These are phyloP conservation scores for Thaumatotibia leucotreta DNA, from an alignment of 1,140 invertebrate genomes.

Conservation along the genomic window DNA sequence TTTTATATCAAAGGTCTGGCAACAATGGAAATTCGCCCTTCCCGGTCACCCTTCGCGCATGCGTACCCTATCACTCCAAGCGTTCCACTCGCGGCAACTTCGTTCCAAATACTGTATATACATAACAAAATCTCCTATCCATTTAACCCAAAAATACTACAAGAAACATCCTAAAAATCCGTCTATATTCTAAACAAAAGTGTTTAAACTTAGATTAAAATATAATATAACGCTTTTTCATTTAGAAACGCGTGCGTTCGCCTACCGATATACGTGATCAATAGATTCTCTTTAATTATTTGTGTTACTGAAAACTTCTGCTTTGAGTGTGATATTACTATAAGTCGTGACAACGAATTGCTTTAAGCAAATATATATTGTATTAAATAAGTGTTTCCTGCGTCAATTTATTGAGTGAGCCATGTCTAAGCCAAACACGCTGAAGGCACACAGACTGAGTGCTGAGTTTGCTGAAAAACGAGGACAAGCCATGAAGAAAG, in stretches of 20 bases:
- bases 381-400: slow-evolving; percentile 22
- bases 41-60: slow-evolving; percentile 54
- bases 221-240: slow-evolving; percentile 4
- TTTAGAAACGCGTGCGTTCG: neutral
- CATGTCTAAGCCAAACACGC: slow-evolving; percentile 67
- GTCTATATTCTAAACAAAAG: slow-evolving; percentile 34
- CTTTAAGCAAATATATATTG: slow-evolving; percentile 21
- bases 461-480: slow-evolving; percentile 67
- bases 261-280: slow-evolving; percentile 46
- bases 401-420: slow-evolving; percentile 29
- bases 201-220: neutral
- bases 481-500: slow-evolving; percentile 55
- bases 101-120: slow-evolving; percentile 63
- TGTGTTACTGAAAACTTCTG: slow-evolving; percentile 9
- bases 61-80: slow-evolving; percentile 43
- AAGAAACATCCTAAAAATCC: slow-evolving; percentile 59
- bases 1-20: slow-evolving; percentile 46
- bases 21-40: slow-evolving; percentile 56
- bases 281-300: slow-evolving; percentile 45
- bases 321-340: slow-evolving; percentile 6
- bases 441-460: slow-evolving; percentile 69
- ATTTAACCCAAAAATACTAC: slow-evolving; percentile 56
- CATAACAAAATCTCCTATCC: slow-evolving; percentile 55
- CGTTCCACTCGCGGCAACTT: slow-evolving; percentile 61
- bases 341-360: slow-evolving; percentile 47